Evolutionary conservation across 2,113 vertebrate genomes (phyloP), one percentile per base, ranked within the genome.

Genomic region (Tricholaema leucomelas): DNA sequence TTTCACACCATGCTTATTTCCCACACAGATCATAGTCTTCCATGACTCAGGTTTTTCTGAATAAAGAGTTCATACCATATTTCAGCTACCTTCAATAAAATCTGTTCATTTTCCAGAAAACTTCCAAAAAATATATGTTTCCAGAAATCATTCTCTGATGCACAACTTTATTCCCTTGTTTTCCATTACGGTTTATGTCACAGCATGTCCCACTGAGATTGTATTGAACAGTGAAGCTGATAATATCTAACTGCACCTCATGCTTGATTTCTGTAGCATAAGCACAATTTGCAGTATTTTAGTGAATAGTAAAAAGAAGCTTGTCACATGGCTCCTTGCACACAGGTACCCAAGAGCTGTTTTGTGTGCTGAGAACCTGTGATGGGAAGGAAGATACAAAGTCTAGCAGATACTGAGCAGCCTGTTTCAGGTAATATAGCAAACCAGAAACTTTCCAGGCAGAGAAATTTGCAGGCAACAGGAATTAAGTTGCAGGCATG

Each of bases 221-320:
- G 42, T 55, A 82, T 55, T 74, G 84, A 87, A 85, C 42, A 84
- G 31, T 88, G 35, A 91, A 92, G 16, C 18, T 88, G 88, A 89
- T 92, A 91, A 70, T 38, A 92, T 87, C 74, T 94, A 59, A 55
- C 84, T 58, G 24, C 67, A 90, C 28, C 80, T 93, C 81, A 74
- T 46, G 42, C 46, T 88, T 80, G 40, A 76, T 85, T 95, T 89
- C 60, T 82, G 81, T 79, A 85, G 44, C 21, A 52, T 60, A 91
- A 90, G 71, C 40, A 90, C 78, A 91, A 73, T 92, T 90, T 90
- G 11, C 30, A 48, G 46, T 91, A 87, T 89, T 96, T 94, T 78
- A 79, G 25, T 75, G 78, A 93, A 86, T 65, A 83, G 44, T 66
- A 81, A 94, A 94, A 87, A 48, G 87, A 93, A 87, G 73, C 25